Evolutionary conservation across 2,113 vertebrate species (phyloP).

Genomic region (Callorhinus ursinus): DNA sequence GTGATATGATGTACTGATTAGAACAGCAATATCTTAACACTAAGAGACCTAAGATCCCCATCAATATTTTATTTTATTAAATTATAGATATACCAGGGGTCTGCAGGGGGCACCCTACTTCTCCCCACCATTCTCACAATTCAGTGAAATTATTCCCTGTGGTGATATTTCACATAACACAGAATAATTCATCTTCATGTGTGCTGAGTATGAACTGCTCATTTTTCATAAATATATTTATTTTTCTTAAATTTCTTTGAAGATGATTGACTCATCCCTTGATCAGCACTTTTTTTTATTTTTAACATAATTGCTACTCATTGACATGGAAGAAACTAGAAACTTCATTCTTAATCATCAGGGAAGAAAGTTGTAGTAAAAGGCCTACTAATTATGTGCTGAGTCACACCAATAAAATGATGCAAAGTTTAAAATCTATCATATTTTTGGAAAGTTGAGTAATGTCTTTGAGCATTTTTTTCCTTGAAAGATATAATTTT

Average conservation of each 20-base stretch:
- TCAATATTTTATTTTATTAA: not conserved
- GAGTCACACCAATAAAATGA: not conserved
- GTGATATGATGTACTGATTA: not conserved
- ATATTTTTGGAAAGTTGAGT: not conserved
- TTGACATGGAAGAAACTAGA: not conserved
- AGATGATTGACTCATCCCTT: not conserved
- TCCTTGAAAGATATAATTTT: not conserved
- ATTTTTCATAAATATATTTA: not conserved
- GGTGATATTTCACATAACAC: not conserved
- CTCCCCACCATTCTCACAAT: not conserved
- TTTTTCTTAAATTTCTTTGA: constrained; percentile 29
- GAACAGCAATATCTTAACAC: not conserved
- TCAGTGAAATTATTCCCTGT: not conserved
- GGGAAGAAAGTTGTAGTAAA: not conserved
- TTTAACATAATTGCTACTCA: not conserved
- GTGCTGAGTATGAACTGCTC: not conserved
- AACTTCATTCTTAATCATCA: not conserved
- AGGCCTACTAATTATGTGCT: not conserved
- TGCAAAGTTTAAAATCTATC: not conserved
- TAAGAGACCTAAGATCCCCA: not conserved
- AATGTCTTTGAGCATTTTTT: not conserved
- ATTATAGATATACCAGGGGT: not conserved
- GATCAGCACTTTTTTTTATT: not conserved
- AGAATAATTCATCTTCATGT: not conserved
- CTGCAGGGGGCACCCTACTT: not conserved